Percentiles rank a stretch among this genome's conserved stretches.
Conservation (phyloP, 2,113 vertebrate species). For the Misgurnus anguillicaudatus region DNA sequence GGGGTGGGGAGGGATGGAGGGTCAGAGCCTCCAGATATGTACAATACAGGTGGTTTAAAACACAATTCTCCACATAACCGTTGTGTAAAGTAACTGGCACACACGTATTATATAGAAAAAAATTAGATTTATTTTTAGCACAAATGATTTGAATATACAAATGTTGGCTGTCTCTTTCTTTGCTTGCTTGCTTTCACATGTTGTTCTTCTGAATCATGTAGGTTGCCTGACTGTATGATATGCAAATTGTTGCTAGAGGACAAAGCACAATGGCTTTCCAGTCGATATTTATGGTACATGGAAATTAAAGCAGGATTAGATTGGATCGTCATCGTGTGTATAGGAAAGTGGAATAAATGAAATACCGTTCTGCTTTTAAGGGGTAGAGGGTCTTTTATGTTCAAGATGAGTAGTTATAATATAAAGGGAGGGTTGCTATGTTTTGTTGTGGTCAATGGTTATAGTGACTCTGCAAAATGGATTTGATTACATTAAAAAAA, state of each 20-base stretch:
- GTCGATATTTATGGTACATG: background rate
- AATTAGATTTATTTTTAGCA: background rate
- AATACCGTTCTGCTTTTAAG: no score
- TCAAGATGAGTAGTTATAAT: no score
- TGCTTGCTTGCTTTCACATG: background rate
- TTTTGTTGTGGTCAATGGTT: no score
- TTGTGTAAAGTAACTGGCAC: background rate
- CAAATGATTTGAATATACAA: background rate
- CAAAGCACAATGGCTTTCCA: background rate
- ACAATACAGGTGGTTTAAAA: background rate
- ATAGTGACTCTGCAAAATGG: no score
- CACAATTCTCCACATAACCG: background rate
- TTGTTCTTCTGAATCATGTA: background rate
- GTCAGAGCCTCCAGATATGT: background rate
- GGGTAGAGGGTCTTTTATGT: no score
- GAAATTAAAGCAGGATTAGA: background rate
- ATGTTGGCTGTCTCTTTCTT: background rate
- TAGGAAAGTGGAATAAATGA: background rate
- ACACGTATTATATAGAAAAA: background rate
- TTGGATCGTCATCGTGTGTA: background rate
- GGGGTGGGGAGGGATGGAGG: slow-evolving; percentile 13
- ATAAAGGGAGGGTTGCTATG: no score
- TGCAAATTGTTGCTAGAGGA: background rate
- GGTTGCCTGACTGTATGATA: background rate
- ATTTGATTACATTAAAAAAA: no score